A percentile compares a stretch with the other conserved stretches of the same genome.
Evolutionary conservation across 2,888 invertebrate genomes (phyloP).

Genomic region (Carpatolechia fugitivella): DNA sequence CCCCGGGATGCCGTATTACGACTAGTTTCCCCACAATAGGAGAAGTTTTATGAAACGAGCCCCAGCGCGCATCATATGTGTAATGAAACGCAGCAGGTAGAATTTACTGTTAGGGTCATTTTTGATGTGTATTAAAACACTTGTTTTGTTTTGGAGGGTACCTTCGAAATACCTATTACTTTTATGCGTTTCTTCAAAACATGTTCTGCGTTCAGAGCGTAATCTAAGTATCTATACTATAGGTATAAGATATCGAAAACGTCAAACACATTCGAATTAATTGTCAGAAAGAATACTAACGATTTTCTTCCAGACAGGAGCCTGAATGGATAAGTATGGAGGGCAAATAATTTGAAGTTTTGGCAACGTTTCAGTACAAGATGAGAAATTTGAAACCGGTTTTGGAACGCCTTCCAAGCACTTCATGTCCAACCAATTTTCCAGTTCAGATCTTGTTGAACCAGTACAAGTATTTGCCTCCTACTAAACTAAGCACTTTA

Average conservation of each 20-base stretch:
- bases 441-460: constrained; percentile 28
- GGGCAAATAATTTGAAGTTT: constrained; percentile 27
- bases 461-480: background rate
- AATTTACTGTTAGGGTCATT: background rate
- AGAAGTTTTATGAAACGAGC: constrained; percentile 1
- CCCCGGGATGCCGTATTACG: constrained; percentile 1
- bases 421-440: constrained; percentile 37
- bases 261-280: constrained; percentile 1
- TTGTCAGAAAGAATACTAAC: constrained; percentile 1
- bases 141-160: background rate
- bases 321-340: background rate
- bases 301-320: constrained; percentile 9
- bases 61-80: background rate
- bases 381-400: constrained; percentile 30
- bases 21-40: constrained; percentile 6
- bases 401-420: constrained; percentile 34
- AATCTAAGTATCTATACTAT: too few relatives aligned
- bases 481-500: background rate
- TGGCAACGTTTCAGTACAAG: constrained; percentile 40
- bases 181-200: too few relatives aligned
- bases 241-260: too few relatives aligned
- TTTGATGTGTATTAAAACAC: background rate
- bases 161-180: too few relatives aligned
- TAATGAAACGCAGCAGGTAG: background rate
- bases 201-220: too few relatives aligned